Percentiles rank a stretch among this genome's conserved stretches.
These are phyloP conservation scores for Melinopterus prodromus DNA, from an alignment of 2,888 invertebrate species.

Conservation along the genomic window DNA sequence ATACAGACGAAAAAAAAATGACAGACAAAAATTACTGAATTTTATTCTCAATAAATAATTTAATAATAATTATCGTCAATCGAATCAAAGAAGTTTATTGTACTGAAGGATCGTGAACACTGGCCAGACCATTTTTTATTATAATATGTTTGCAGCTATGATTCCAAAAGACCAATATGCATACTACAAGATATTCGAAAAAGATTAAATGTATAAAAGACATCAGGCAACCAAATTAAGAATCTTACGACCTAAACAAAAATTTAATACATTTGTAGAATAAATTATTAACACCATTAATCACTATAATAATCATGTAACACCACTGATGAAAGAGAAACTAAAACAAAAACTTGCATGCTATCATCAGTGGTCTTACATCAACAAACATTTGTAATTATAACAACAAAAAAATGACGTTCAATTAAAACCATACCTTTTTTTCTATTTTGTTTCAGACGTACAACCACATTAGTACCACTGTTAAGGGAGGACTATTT, in stretches of 20 bases:
- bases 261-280: not conserved
- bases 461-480: conserved; percentile 69
- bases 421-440: conserved; percentile 12
- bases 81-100: too few species aligned
- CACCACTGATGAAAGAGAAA: not conserved
- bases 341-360: not conserved
- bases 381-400: not conserved
- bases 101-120: too few species aligned
- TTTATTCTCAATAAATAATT: too few species aligned
- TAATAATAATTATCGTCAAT: too few species aligned
- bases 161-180: too few species aligned
- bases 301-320: not conserved
- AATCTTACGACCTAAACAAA: not conserved
- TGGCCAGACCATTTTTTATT: too few species aligned
- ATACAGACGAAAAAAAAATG: too few species aligned
- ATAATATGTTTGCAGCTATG: too few species aligned
- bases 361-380: not conserved
- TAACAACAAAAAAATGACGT: not conserved
- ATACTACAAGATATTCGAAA: too few species aligned
- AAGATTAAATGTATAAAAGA: not conserved
- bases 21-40: too few species aligned
- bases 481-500: conserved; percentile 73
- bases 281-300: not conserved
- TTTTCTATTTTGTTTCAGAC: conserved; percentile 64
- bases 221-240: not conserved